phyloP scores from a whole-genome alignment of 2,797 vertebrate species.

The Bovichtus diacanthus region DNA sequence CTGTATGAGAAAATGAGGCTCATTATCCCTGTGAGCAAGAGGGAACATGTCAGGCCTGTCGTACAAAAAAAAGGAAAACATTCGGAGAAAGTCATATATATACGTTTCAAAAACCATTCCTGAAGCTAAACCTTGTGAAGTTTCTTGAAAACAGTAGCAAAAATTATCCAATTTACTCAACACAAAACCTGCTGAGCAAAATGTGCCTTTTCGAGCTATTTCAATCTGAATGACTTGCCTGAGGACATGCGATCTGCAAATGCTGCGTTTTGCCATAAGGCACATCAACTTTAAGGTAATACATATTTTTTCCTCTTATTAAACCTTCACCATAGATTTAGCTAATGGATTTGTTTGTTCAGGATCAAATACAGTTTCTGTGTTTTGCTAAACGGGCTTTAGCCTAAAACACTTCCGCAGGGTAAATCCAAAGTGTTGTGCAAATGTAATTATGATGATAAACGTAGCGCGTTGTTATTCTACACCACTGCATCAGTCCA shows the following conservation, averaged over 20 bases:
- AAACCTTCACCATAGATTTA: not conserved
- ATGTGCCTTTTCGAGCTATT: constrained; percentile 3
- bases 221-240: not conserved
- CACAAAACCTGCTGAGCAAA: not conserved
- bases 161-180: not conserved
- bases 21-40: constrained; percentile 16
- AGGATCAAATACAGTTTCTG: not conserved
- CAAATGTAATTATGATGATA: not conserved
- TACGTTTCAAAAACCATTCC: not conserved
- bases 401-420: not conserved
- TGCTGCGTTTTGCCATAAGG: not conserved
- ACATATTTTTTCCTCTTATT: not conserved
- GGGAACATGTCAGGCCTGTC: constrained; percentile 10
- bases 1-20: not conserved
- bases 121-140: not conserved
- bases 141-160: not conserved
- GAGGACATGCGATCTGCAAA: not conserved
- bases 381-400: not conserved
- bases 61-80: not conserved
- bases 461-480: not conserved
- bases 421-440: not conserved
- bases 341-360: not conserved
- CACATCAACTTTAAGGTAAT: not conserved
- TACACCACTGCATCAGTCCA: not conserved
- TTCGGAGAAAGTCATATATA: not conserved